Conservation (phyloP, 2,113 vertebrate species). For the Seriola dumerili region DNA sequence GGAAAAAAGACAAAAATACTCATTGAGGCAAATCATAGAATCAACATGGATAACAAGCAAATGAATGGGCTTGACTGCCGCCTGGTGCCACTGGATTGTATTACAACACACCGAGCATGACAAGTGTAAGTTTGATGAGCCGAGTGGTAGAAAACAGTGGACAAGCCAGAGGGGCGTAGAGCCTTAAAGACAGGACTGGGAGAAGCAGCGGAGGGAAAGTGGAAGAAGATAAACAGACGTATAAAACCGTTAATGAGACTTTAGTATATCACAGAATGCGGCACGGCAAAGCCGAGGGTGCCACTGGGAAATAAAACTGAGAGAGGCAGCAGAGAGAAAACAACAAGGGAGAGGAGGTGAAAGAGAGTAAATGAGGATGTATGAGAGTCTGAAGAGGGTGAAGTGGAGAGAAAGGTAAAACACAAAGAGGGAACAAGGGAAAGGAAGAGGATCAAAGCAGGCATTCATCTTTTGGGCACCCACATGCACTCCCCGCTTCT, state of each 20-base stretch:
- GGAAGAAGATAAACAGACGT: constrained; percentile 61
- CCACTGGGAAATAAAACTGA: constrained; percentile 62
- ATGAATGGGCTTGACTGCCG: constrained; percentile 67
- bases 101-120: constrained; percentile 49
- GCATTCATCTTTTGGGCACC: constrained; percentile 49
- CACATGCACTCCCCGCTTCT: neutral
- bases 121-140: constrained; percentile 31
- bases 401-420: constrained; percentile 50
- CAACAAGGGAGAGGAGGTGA: constrained; percentile 36
- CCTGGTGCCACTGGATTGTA: constrained; percentile 61
- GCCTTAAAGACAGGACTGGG: constrained; percentile 45
- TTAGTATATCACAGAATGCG: constrained; percentile 57
- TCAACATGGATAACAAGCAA: constrained; percentile 26
- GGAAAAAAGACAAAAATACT: neutral
- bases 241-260: constrained; percentile 70
- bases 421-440: constrained; percentile 30
- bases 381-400: constrained; percentile 32
- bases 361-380: constrained; percentile 52
- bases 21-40: neutral
- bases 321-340: constrained; percentile 31
- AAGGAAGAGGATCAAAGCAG: constrained; percentile 54
- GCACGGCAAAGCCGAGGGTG: constrained; percentile 4
- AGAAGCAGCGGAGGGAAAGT: constrained; percentile 18
- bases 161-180: constrained; percentile 23
- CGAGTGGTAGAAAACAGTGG: constrained; percentile 31